These are phyloP conservation scores for Platanista minor DNA, from an alignment of 2,113 vertebrate genomes.

Conservation along the genomic window DNA sequence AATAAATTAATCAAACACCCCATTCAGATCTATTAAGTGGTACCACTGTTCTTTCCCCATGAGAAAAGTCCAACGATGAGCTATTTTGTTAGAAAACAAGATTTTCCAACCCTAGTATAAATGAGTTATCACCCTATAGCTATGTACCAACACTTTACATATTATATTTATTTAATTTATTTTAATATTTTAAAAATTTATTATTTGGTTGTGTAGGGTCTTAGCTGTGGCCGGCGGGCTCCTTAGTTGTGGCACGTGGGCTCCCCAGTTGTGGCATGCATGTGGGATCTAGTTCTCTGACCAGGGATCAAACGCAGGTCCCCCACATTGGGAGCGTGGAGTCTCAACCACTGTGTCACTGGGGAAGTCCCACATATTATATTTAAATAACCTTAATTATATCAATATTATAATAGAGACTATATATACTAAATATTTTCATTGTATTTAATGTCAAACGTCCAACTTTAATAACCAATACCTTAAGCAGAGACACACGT, in stretches of 20 bases:
- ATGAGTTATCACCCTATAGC: neutral
- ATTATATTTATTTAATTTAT: neutral
- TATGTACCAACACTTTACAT: neutral
- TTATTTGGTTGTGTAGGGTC: too few species aligned
- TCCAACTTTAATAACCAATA: constrained; percentile 14
- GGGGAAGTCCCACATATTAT: neutral
- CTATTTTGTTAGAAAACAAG: neutral
- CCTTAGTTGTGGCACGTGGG: too few species aligned
- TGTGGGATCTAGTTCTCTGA: too few species aligned
- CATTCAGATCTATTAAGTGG: neutral
- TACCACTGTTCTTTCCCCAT: neutral
- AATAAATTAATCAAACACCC: neutral
- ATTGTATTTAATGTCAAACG: constrained; percentile 44
- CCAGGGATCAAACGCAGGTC: too few species aligned
- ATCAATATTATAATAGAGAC: neutral
- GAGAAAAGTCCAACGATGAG: neutral
- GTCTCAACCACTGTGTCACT: too few species aligned
- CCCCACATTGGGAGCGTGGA: too few species aligned
- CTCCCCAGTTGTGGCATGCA: too few species aligned
- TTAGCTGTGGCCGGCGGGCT: too few species aligned
- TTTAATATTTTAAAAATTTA: too few species aligned
- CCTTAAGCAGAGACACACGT: neutral
- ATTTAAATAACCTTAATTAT: constrained; percentile 10
- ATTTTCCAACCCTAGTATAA: neutral
- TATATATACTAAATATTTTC: neutral